Percentiles rank a stretch among this genome's conserved stretches.
Conservation (phyloP, 2,113 vertebrate genomes). For the Microtus pennsylvanicus region DNA sequence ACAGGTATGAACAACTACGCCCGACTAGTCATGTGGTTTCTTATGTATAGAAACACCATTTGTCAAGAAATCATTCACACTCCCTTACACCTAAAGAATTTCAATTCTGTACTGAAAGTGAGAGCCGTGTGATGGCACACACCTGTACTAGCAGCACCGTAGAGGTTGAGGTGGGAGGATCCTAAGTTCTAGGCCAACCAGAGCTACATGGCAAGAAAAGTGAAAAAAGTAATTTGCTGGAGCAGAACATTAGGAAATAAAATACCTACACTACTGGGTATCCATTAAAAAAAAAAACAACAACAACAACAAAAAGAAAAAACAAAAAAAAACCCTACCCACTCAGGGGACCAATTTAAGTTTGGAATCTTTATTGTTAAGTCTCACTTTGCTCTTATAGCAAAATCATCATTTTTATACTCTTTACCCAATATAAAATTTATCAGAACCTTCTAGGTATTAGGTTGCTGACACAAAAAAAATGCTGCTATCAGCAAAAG, state of each 20-base stretch:
- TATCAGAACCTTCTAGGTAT: conserved; percentile 10
- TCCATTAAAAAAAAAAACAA: not conserved
- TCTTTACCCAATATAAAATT: not conserved
- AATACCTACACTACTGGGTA: not conserved
- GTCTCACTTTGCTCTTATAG: not conserved
- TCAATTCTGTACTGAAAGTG: not conserved
- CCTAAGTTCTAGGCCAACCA: not conserved
- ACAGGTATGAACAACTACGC: not conserved
- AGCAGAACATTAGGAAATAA: conserved; percentile 6
- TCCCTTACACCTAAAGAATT: not conserved
- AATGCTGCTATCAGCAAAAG: conserved; percentile 24
- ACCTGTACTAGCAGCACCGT: not conserved
- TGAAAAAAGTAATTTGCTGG: not conserved
- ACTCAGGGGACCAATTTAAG: not conserved
- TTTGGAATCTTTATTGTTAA: not conserved
- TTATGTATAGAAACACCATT: not conserved
- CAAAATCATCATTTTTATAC: not conserved
- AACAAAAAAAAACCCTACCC: not conserved
- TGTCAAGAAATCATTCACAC: not conserved
- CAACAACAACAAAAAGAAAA: not conserved
- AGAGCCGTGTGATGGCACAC: not conserved
- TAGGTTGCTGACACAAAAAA: not conserved
- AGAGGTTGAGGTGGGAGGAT: not conserved
- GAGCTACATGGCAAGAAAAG: not conserved
- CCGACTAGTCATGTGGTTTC: not conserved